These are phyloP conservation scores for Carassius auratus DNA, from an alignment of 2,113 vertebrate genomes.

Conservation along the genomic window DNA sequence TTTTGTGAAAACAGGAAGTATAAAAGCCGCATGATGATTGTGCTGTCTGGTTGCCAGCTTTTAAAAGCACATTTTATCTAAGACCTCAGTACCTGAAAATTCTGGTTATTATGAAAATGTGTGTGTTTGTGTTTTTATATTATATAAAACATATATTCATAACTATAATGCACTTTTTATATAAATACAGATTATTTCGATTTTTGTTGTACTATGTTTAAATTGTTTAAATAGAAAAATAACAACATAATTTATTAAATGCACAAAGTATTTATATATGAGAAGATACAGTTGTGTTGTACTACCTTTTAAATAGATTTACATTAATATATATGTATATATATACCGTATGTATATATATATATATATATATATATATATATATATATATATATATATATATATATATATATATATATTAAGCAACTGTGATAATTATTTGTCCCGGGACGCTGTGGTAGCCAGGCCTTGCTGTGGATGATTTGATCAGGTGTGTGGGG, in stretches of 20 bases:
- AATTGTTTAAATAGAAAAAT: background rate
- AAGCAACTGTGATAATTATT: slow-evolving; percentile 48
- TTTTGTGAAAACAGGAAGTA: background rate
- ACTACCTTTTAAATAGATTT: background rate
- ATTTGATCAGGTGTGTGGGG: slow-evolving; percentile 30
- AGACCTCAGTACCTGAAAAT: background rate
- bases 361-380: no score
- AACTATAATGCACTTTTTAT: no score
- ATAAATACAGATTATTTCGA: no score
- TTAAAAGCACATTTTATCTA: no score
- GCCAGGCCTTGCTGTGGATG: slow-evolving; percentile 21
- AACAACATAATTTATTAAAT: background rate
- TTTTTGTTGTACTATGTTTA: no score
- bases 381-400: background rate
- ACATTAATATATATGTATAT: background rate
- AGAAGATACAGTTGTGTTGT: background rate
- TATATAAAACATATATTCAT: no score
- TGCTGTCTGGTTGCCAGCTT: background rate
- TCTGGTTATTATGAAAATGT: background rate
- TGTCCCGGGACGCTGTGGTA: slow-evolving; percentile 15
- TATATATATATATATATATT: no score
- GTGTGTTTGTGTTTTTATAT: no score
- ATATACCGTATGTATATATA: no score
- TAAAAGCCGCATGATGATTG: background rate
- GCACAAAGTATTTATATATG: no score